A percentile compares a stretch with the other conserved stretches of the same genome.
Evolutionary conservation across 2,797 vertebrate genomes (phyloP).

Genomic region (Sebastes oblongus): DNA sequence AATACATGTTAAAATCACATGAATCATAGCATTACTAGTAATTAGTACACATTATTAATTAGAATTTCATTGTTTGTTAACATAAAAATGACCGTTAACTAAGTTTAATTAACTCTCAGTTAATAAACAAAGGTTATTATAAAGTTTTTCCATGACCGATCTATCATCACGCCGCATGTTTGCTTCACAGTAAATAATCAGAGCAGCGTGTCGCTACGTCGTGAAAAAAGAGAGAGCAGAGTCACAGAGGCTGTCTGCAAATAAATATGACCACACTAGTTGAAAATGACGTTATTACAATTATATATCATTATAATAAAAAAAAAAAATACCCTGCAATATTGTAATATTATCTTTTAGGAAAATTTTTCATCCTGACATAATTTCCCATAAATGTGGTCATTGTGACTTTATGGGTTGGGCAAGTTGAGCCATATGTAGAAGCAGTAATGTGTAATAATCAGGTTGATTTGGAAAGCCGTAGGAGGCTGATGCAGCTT

Average conservation of each 20-base stretch:
- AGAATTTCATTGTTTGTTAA: too few relatives aligned
- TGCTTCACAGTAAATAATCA: neutral
- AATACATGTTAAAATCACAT: too few relatives aligned
- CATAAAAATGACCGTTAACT: too few relatives aligned
- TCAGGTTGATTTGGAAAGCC: too few relatives aligned
- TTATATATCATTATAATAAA: neutral
- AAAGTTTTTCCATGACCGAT: neutral
- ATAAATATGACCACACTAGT: neutral
- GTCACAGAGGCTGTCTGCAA: neutral
- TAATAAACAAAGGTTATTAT: too few relatives aligned
- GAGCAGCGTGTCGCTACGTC: neutral
- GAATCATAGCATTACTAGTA: too few relatives aligned
- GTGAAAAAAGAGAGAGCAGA: neutral
- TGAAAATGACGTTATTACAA: too few relatives aligned
- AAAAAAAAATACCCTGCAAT: too few relatives aligned
- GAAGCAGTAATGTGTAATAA: neutral
- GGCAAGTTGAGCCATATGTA: neutral
- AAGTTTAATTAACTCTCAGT: too few relatives aligned
- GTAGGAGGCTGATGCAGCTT: too few relatives aligned
- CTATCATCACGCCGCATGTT: neutral
- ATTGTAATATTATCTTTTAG: too few relatives aligned
- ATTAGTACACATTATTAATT: too few relatives aligned
- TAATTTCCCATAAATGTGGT: neutral
- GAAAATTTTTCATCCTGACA: neutral
- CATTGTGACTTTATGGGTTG: neutral